Percentiles rank a stretch among this genome's conserved stretches.
These are phyloP conservation scores for Yponomeuta cagnagella DNA, from an alignment of 2,888 invertebrate species.

Conservation along the genomic window DNA sequence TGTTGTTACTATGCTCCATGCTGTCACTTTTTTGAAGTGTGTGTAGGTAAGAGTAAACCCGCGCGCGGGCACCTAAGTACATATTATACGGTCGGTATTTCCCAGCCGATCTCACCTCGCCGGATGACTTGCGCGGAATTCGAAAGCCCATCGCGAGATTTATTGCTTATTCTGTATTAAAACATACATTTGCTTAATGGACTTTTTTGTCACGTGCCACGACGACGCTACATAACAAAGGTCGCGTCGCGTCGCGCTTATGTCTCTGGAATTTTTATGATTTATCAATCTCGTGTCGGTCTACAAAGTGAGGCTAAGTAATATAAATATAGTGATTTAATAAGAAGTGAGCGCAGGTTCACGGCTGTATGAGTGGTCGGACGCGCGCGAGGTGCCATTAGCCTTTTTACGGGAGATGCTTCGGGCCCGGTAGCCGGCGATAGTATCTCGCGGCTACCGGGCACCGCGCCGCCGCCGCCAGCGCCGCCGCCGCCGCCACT, in stretches of 20 bases:
- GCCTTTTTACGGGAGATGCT: conserved; percentile 39
- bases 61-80: conserved; percentile 20
- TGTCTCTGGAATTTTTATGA: conserved; percentile 53
- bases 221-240: conserved; percentile 34
- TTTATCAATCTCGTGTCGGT: conserved; percentile 41
- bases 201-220: conserved; percentile 69
- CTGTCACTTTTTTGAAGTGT: not conserved
- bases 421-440: conserved; percentile 30
- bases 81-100: conserved; percentile 54
- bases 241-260: conserved; percentile 37
- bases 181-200: conserved; percentile 73
- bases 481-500: no score
- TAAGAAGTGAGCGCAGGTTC: not conserved
- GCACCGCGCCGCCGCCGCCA: conserved; percentile 40
- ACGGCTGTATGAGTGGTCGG: conserved; percentile 17
- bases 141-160: conserved; percentile 74
- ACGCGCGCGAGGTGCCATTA: conserved; percentile 41
- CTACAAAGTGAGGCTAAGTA: not conserved
- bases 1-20: conserved; percentile 1
- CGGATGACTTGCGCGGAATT: conserved; percentile 71
- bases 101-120: conserved; percentile 71
- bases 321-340: not conserved
- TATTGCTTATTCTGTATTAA: conserved; percentile 73
- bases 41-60: not conserved
- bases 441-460: conserved; percentile 61